Percentiles rank a stretch among this genome's conserved stretches.
phyloP scores from a whole-genome alignment of 2,888 invertebrate genomes.

The Hymenopus coronatus region DNA sequence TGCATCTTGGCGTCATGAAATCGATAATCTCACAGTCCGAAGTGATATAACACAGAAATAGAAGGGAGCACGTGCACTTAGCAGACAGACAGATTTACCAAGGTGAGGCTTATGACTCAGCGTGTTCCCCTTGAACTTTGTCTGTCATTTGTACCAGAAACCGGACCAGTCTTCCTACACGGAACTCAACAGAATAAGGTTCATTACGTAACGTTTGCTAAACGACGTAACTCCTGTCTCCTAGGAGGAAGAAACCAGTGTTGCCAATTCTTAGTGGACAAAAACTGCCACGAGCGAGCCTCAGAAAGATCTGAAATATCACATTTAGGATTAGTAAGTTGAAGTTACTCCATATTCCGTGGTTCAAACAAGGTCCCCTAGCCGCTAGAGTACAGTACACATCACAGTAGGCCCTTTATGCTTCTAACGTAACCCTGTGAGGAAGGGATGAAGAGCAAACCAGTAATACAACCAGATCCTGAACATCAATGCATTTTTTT shows the following conservation, averaged over 20 bases:
- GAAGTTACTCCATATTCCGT: too few species aligned
- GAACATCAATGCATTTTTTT: too few species aligned
- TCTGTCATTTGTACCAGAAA: not conserved
- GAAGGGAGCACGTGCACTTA: not conserved
- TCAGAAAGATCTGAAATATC: too few species aligned
- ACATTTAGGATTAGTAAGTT: too few species aligned
- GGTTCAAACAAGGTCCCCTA: too few species aligned
- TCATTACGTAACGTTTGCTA: not conserved
- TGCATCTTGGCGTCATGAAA: not conserved
- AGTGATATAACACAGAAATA: not conserved
- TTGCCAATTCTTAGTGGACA: too few species aligned
- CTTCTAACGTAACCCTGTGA: too few species aligned
- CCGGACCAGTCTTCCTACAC: not conserved
- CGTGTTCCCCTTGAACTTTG: not conserved
- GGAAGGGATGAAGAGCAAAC: too few species aligned
- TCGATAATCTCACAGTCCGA: not conserved
- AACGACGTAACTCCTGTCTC: not conserved
- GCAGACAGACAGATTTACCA: not conserved
- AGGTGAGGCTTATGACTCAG: not conserved
- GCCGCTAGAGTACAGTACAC: too few species aligned
- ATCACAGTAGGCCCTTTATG: too few species aligned
- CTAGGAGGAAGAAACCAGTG: not conserved
- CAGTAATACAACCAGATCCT: too few species aligned
- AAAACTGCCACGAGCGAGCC: too few species aligned
- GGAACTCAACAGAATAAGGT: not conserved